Base-by-base conservation (phyloP, 2,797 vertebrate genomes). In the Phoebastria nigripes region DNA sequence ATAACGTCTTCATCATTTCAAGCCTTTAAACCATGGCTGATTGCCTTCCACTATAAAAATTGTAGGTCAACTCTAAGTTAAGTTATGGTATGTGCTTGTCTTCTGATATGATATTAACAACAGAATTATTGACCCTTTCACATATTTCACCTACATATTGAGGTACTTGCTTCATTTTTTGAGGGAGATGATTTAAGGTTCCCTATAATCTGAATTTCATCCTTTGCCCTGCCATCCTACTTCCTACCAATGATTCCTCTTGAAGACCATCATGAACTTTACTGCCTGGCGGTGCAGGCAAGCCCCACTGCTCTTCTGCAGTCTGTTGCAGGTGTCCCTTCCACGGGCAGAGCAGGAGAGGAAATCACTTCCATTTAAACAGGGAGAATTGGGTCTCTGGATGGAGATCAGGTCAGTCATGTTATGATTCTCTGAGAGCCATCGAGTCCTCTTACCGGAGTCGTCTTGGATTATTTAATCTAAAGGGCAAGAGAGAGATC, bases 391-490 rank as follows among this genome's bases (percentile, higher is more conserved):
- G 11, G 11, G 11, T 41, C 51, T 69, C 6, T 69, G 46, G 20
- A 6, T 52, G 24, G 41, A 82, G 37, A 13, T 41, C 82, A 72
- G 6, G 12, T 82, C 49, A 56, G 22, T 47, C 39, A 16, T 0
- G 3, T 44, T 29, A 16, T 18, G 37, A 33, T 76, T 89, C 69
- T 66, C 35, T 80, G 41, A 59, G 22, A 84, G 16, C 17, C n/a
- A 15, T 5, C 0, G 0, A n/a, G 16, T 51, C 19, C 19, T 91
- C 21, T 24, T 46, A 3, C 28, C 3, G 3, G 15, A 31, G 2
- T 33, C 2, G 0, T 66, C 31, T 46, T 78, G 56, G 28, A 35
- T 67, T 59, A 55, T 87, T 70, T 79, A 66, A 56, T 73, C 41
- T 78, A 46, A 76, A 65, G 15, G 66, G 18, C 3, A 25, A 35